phyloP scores from a whole-genome alignment of 2,113 vertebrate genomes.

The Mus spicilegus region DNA sequence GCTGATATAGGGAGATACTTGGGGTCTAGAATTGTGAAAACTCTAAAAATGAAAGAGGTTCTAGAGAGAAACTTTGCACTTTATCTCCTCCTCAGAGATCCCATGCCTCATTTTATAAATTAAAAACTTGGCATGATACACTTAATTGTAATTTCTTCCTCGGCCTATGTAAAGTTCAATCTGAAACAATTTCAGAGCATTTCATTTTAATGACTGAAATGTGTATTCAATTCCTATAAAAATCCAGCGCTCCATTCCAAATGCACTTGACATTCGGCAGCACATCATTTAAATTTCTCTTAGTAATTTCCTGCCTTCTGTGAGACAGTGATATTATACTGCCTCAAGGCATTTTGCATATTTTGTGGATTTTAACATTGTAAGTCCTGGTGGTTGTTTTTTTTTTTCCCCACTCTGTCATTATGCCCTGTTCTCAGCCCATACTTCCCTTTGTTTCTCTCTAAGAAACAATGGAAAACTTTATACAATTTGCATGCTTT shows the following conservation, averaged over 20 bases:
- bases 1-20: neutral
- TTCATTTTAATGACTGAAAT: constrained; percentile 82
- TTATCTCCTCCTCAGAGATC: constrained; percentile 49
- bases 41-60: neutral
- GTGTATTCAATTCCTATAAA: constrained; percentile 79
- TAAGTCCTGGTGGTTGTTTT: constrained; percentile 69
- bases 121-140: constrained; percentile 75
- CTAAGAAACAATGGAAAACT: constrained; percentile 50
- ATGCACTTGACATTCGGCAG: constrained; percentile 78
- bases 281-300: constrained; percentile 77
- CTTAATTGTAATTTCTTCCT: constrained; percentile 78
- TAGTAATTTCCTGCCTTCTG: constrained; percentile 82
- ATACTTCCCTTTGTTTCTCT: constrained; percentile 32
- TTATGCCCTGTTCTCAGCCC: constrained; percentile 58
- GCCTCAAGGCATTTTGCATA: constrained; percentile 79
- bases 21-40: neutral
- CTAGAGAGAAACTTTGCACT: constrained; percentile 28
- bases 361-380: constrained; percentile 80
- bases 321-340: constrained; percentile 78
- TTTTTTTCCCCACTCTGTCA: neutral
- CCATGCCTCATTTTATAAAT: constrained; percentile 67
- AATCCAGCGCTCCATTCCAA: constrained; percentile 77
- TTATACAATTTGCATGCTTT: constrained; percentile 64
- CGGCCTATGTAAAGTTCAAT: constrained; percentile 72
- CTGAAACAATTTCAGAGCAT: constrained; percentile 78